Conservation (phyloP, 2,888 invertebrate species). For the Leptopilina myrica region DNA sequence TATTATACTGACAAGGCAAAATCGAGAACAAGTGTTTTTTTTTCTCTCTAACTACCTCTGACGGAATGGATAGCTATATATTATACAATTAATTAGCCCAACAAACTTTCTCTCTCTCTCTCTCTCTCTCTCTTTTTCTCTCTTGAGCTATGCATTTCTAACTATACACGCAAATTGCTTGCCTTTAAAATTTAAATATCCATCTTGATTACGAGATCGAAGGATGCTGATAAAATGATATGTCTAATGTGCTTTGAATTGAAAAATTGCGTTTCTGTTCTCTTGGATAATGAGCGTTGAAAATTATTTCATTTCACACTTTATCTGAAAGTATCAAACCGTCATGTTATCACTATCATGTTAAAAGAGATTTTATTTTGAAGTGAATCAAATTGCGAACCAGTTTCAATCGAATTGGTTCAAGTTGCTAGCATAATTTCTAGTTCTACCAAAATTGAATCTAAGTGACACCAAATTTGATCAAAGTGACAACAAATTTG, state of each 20-base stretch:
- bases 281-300: not conserved
- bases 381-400: no score
- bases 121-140: no score
- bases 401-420: no score
- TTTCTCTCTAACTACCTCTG: constrained; percentile 9
- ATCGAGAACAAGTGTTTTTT: constrained; percentile 40
- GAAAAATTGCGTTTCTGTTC: not conserved
- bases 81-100: constrained; percentile 15
- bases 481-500: no score
- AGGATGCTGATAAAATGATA: constrained; percentile 11
- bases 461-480: no score
- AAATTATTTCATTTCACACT: no score
- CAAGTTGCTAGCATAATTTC: no score
- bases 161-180: constrained; percentile 10
- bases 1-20: constrained; percentile 44
- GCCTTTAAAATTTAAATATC: not conserved
- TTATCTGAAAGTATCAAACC: no score
- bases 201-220: not conserved
- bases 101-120: not conserved
- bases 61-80: constrained; percentile 24
- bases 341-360: no score
- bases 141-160: constrained; percentile 36
- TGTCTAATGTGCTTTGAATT: not conserved
- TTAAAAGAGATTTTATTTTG: no score
- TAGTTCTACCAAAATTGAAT: no score